Percentiles rank a stretch among this genome's conserved stretches.
Conservation (phyloP, 2,888 invertebrate genomes). For the Gnatocerus cornutus region DNA sequence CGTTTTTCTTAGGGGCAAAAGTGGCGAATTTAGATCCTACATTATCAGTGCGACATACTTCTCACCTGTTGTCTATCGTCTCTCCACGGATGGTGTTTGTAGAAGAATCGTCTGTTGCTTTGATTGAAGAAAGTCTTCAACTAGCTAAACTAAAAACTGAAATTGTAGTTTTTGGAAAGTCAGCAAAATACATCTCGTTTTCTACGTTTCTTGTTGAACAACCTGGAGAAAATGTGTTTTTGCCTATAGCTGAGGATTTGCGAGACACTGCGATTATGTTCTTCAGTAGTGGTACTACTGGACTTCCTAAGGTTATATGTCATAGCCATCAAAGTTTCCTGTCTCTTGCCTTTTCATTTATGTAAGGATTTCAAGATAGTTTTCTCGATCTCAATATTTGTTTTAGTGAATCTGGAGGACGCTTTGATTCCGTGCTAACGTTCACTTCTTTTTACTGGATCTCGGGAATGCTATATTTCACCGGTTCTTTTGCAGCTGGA, state of each 20-base stretch:
- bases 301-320: slow-evolving; percentile 29
- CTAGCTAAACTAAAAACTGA: background rate
- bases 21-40: slow-evolving; percentile 61
- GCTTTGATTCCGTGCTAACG: slow-evolving; percentile 3
- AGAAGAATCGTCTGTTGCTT: slow-evolving; percentile 50
- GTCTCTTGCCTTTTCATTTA: background rate
- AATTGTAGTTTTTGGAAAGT: slow-evolving; percentile 28
- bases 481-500: slow-evolving; percentile 54
- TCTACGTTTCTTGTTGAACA: slow-evolving; percentile 28
- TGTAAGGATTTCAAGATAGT: background rate
- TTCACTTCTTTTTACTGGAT: slow-evolving; percentile 62
- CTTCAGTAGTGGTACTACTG: slow-evolving; percentile 39
- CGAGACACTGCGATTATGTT: slow-evolving; percentile 16
- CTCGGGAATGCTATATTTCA: slow-evolving; percentile 53
- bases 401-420: background rate
- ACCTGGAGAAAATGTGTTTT: slow-evolving; percentile 22
- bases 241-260: background rate
- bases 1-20: slow-evolving; percentile 51
- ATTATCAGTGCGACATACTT: slow-evolving; percentile 55
- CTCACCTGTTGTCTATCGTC: slow-evolving; percentile 57
- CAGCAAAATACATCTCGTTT: slow-evolving; percentile 50
- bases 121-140: slow-evolving; percentile 46
- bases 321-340: background rate
- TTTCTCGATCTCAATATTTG: background rate
- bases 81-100: slow-evolving; percentile 60